Evolutionary conservation across 2,888 invertebrate species (phyloP).

Genomic region (Pyrrhia umbra): DNA sequence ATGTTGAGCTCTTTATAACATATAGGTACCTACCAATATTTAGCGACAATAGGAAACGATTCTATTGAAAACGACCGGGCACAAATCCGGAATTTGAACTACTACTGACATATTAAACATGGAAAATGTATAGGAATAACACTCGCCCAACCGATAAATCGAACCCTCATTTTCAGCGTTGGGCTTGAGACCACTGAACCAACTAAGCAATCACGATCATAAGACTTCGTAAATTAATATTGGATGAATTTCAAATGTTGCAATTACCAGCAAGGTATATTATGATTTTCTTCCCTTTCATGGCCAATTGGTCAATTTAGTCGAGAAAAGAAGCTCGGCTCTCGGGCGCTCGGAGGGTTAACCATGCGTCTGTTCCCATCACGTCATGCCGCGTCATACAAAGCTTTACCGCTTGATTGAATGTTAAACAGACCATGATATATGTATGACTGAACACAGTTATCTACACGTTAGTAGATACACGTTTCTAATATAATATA

Average conservation of each 20-base stretch:
- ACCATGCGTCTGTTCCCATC: constrained; percentile 45
- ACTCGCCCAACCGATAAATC: no score
- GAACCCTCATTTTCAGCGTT: no score
- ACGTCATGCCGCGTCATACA: constrained; percentile 59
- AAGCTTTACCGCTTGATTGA: constrained; percentile 59
- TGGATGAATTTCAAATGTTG: constrained; percentile 26
- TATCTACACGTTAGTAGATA: constrained; percentile 25
- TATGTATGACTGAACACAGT: constrained; percentile 35
- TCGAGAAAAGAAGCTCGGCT: constrained; percentile 15
- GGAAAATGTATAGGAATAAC: no score
- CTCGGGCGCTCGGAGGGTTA: constrained; percentile 28
- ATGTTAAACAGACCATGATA: constrained; percentile 53
- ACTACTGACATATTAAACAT: no score
- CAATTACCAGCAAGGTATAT: constrained; percentile 30
- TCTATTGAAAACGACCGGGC: no score
- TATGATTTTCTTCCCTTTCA: constrained; percentile 43
- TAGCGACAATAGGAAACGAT: no score
- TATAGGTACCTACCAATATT: no score
- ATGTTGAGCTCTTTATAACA: no score
- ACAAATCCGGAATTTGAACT: no score
- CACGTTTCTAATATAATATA: constrained; percentile 11
- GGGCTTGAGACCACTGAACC: no score
- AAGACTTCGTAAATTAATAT: constrained; percentile 3
- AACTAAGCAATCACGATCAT: neutral
- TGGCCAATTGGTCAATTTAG: constrained; percentile 45